Evolutionary conservation across 2,113 vertebrate genomes (phyloP).

Genomic region (Phalacrocorax brasilianus): DNA sequence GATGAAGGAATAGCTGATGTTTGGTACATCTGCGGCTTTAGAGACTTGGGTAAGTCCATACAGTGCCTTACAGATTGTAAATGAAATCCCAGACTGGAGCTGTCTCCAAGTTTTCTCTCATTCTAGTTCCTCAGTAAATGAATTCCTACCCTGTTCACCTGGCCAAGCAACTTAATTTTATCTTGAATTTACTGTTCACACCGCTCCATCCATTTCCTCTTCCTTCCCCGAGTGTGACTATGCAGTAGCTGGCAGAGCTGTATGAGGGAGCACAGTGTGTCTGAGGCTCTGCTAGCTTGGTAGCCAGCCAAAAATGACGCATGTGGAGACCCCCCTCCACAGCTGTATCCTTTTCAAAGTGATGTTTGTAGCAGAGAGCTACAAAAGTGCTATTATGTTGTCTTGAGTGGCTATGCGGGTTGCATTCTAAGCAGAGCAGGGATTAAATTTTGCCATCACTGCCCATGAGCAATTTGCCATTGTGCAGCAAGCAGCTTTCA

Average conservation of each 20-base stretch:
- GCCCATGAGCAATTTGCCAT: constrained; percentile 66
- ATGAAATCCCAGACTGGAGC: background rate
- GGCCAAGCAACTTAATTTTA: background rate
- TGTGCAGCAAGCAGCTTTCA: constrained; percentile 31
- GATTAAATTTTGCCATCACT: constrained; percentile 65
- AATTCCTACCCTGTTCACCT: background rate
- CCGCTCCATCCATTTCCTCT: background rate
- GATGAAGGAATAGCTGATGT: background rate
- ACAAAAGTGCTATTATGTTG: constrained; percentile 67
- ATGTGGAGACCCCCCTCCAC: constrained; percentile 54
- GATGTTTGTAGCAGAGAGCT: constrained; percentile 60
- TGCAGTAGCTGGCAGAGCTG: constrained; percentile 29
- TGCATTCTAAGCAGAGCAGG: constrained; percentile 61
- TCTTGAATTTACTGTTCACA: background rate
- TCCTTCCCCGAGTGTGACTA: background rate
- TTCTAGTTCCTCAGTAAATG: background rate
- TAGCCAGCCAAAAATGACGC: constrained; percentile 49
- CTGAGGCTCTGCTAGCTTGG: constrained; percentile 34
- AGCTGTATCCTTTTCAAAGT: constrained; percentile 66
- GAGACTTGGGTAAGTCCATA: background rate
- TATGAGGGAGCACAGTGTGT: background rate
- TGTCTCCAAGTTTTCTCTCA: background rate
- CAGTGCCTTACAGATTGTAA: background rate
- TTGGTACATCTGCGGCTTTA: background rate
- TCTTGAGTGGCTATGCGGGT: constrained; percentile 60